Evolutionary conservation across 1,140 invertebrate species (phyloP).

Genomic region (Dinothrombium tinctorium): DNA sequence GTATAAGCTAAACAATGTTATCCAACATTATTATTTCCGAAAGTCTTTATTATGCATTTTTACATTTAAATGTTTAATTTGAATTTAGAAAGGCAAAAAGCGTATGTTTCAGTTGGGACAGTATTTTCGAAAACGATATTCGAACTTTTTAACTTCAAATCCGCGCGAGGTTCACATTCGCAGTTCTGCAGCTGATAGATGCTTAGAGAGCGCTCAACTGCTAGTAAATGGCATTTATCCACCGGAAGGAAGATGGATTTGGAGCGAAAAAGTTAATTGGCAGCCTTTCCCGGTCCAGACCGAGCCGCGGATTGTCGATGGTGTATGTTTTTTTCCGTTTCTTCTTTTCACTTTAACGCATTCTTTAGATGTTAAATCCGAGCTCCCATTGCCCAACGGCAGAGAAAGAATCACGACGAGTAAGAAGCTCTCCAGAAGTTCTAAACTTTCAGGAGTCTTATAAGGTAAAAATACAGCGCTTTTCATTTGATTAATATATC

Average conservation of each 20-base stretch:
- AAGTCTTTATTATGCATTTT: background rate
- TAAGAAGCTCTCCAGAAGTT: constrained; percentile 1
- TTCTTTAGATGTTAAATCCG: constrained; percentile 9
- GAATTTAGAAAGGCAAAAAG: constrained; percentile 8
- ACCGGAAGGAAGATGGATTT: constrained; percentile 9
- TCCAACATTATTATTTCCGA: background rate
- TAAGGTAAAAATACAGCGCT: background rate
- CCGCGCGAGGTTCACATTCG: constrained; percentile 7
- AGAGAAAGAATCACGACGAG: constrained; percentile 1
- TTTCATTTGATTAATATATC: constrained; percentile 3
- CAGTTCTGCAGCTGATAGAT: constrained; percentile 8
- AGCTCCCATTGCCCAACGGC: constrained; percentile 2
- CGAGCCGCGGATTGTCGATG: constrained; percentile 4
- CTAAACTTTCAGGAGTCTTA: background rate
- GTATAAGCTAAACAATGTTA: background rate
- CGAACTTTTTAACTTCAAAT: constrained; percentile 3
- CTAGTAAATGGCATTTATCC: constrained; percentile 9
- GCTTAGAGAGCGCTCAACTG: constrained; percentile 4
- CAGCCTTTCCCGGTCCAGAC: constrained; percentile 11
- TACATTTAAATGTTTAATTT: background rate
- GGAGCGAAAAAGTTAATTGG: constrained; percentile 9
- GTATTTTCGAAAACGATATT: constrained; percentile 7
- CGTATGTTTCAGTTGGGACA: constrained; percentile 9
- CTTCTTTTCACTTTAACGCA: background rate
- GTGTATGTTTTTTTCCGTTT: background rate